Conservation (phyloP, 2,113 vertebrate species). For the Hiodon tergisus region DNA sequence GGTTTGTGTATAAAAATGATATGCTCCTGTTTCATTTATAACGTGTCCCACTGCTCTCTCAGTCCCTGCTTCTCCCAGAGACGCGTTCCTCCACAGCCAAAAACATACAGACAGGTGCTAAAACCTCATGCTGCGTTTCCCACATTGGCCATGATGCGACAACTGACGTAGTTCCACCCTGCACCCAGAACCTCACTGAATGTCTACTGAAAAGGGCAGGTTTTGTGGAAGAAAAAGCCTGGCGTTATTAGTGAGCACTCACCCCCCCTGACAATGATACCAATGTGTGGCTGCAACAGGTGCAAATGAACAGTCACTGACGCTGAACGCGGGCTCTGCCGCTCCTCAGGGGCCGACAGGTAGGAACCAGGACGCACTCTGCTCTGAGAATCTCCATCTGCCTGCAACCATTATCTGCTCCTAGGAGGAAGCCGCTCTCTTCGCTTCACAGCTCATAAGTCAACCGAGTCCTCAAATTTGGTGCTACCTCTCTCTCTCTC, state of each 20-base stretch:
- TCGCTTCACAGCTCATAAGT: too few species aligned
- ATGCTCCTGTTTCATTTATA: neutral
- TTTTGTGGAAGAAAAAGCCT: neutral
- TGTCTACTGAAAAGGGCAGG: neutral
- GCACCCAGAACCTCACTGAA: neutral
- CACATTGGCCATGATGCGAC: too few species aligned
- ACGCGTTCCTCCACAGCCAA: neutral
- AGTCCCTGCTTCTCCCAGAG: neutral
- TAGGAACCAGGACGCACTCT: neutral
- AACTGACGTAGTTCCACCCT: neutral
- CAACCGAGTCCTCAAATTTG: too few species aligned
- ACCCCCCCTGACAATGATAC: too few species aligned
- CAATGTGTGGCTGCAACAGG: neutral
- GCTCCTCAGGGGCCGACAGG: neutral
- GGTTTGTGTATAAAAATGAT: neutral
- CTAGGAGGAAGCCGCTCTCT: neutral
- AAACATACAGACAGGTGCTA: neutral
- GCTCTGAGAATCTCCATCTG: neutral
- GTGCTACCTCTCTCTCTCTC: too few species aligned
- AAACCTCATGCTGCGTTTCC: neutral
- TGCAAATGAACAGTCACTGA: slow-evolving; percentile 2
- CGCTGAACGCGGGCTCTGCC: neutral
- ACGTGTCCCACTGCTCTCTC: neutral
- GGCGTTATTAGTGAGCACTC: too few species aligned
- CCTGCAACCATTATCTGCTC: neutral